Base-by-base conservation (phyloP, 2,113 vertebrate species). In the Mionectes macconnelli region DNA sequence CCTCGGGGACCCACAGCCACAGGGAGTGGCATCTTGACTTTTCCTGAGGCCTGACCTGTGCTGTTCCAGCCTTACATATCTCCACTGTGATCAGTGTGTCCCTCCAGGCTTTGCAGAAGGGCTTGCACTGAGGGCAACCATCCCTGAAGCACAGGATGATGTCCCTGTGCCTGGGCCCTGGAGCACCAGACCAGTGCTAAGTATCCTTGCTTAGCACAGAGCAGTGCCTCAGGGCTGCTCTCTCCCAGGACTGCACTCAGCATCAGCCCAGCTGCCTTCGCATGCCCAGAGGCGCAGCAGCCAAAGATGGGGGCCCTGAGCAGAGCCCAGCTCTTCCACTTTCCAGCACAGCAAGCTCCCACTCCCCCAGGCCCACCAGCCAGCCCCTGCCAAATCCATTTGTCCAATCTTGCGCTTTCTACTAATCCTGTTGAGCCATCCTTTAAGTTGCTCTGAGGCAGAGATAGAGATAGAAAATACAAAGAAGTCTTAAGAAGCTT, bases 331-430 rank as follows among this genome's bases (percentile, higher is more conserved):
- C 28, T 84, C 66, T 69, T 83, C 80, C 80, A 42, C 53, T 76
- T 89, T 2, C 21, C 49, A 60, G 73, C 73, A 82, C 64, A 91
- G 64, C 53, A 40, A 91, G 49, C 66, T 95, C 78, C 75, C 37
- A 16, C 56, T 84, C 93, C 96, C 89, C 47, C 73, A 57, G 93
- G 94, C 92, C 90, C 94, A 95, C 94, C 96, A 94, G 93, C 67
- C 90, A 92, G 92, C n/a, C 88, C 86, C 96, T 94, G 94, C 90
- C 96, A 96, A 97, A 97, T 94, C 94, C 90, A 92, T 95, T 96
- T 94, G 87, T 93, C 90, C 91, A 80, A 64, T 95, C 96, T 94
- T 83, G 73, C 5, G 12, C 55, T 94, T 92, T 73, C 78, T 66
- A 40, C 94, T 95, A 96, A 97, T 97, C 95, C 96, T 86, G 79